Evolutionary conservation across 92 coral and sea anemone species (phyloP), one percentile per base, ranked within the genome.

Genomic region (Nematostella vectensis): DNA sequence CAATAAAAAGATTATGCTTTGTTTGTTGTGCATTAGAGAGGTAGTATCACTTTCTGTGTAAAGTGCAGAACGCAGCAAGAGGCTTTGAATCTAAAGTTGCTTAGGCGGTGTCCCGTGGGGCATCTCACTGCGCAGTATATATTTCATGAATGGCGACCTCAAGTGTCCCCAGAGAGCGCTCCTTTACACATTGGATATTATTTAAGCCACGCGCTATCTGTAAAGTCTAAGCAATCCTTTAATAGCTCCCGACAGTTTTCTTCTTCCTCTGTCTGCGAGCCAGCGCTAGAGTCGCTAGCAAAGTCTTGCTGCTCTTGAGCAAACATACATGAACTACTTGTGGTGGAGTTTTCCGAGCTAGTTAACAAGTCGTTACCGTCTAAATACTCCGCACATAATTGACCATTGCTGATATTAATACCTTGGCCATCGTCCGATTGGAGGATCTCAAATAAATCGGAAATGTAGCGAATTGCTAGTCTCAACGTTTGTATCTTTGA

Each of bases 401-500:
- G 40, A 4, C 51, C 51, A 45, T 6, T 19, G 51, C 4, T 22
- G 4, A 17, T 6, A 22, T 45, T 22, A 4, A 45, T 4, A 33
- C 6, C 61, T 18, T 58, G 59, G 25, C 73, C 69, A 16, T 65
- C 80, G 29, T 47, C 50, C 25, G 59, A 63, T 21, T 91, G 84
- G 4, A 91, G 71, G 25, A 86, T 69, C 3, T 91, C 68, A 70
- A 66, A 78, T 25, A 91, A 71, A 50, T 78, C 62, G 19, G 75
- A 63, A 20, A 91, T 91, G 31, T 91, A 91, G 47, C 88, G 81
- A 29, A 91, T 91, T 25, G 98, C 98, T 29, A 78, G 71, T 26
- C 98, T 77, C 48, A 91, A 43, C 29, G 98, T 91, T 48, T 91
- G 93, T 58, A 91, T 91, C 77, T 91, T 91, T 29, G 98, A 91